These are phyloP conservation scores for Lepus europaeus DNA, from an alignment of 2,113 vertebrate species.

Conservation along the genomic window DNA sequence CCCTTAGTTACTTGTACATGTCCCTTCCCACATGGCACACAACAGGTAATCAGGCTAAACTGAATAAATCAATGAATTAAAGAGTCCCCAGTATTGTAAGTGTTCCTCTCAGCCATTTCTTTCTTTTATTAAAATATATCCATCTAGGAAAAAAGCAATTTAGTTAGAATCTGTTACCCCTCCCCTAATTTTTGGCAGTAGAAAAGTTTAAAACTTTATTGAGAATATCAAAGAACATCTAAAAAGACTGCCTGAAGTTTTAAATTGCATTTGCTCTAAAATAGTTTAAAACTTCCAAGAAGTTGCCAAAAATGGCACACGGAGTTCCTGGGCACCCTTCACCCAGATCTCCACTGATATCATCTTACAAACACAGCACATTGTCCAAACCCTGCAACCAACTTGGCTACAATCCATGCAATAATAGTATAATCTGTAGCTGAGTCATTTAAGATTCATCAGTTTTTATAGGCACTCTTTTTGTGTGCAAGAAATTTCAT, in stretches of 20 bases:
- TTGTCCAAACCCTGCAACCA: background rate
- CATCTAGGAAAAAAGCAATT: background rate
- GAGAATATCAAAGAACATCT: background rate
- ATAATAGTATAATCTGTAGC: fast-evolving
- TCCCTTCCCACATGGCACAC: background rate
- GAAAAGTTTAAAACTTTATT: background rate
- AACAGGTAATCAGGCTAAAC: background rate
- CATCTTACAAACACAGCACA: background rate
- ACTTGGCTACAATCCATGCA: background rate
- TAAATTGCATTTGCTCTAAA: background rate
- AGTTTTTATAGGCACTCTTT: background rate
- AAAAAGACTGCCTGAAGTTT: conserved; percentile 2
- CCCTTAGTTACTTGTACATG: fast-evolving
- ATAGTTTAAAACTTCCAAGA: background rate
- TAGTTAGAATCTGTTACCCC: background rate
- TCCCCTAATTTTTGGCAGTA: background rate
- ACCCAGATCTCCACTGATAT: fast-evolving
- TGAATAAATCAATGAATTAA: background rate
- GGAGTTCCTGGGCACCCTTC: background rate
- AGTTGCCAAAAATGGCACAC: background rate
- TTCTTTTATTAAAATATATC: conserved; percentile 14
- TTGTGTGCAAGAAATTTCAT: background rate
- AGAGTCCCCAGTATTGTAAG: background rate
- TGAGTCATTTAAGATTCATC: background rate
- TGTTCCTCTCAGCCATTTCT: background rate